A percentile compares a stretch with the other conserved stretches of the same genome.
These are phyloP conservation scores for Luehdorfia chinensis DNA, from an alignment of 1,140 invertebrate genomes.

Conservation along the genomic window DNA sequence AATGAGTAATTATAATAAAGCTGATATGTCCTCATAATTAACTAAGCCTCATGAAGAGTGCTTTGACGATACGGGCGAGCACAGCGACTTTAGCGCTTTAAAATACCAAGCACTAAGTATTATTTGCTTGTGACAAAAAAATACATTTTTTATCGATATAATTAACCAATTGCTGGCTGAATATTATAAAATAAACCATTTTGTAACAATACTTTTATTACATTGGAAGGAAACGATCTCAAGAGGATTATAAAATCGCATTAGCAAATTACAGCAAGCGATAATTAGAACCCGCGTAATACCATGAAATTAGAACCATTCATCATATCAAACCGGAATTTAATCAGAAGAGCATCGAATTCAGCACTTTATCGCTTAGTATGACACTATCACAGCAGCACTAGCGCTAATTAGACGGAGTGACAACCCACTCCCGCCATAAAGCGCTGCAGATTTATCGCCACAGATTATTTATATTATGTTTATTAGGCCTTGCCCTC, in stretches of 20 bases:
- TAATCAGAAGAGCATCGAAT: not conserved
- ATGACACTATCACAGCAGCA: constrained; percentile 38
- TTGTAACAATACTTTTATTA: no score
- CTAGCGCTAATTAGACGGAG: constrained; percentile 73
- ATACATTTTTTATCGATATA: no score
- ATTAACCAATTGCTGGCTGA: no score
- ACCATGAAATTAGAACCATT: not conserved
- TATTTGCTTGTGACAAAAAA: no score
- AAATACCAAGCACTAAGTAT: no score
- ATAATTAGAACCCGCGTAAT: not conserved
- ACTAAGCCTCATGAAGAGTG: constrained; percentile 75
- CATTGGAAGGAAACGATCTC: no score
- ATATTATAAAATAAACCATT: no score
- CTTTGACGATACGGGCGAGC: constrained; percentile 46
- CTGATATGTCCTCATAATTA: constrained; percentile 75
- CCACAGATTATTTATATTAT: constrained; percentile 76
- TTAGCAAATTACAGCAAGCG: constrained; percentile 1
- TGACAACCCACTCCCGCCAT: constrained; percentile 76
- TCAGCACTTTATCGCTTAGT: constrained; percentile 50
- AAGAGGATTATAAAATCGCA: not conserved
- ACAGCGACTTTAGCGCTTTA: constrained; percentile 53
- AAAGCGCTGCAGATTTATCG: constrained; percentile 76
- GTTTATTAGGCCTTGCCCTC: constrained; percentile 72
- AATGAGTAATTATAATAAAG: constrained; percentile 77
- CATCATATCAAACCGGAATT: not conserved